Conservation (phyloP, 2,888 invertebrate species). For the Eristalinus sepulchralis region DNA sequence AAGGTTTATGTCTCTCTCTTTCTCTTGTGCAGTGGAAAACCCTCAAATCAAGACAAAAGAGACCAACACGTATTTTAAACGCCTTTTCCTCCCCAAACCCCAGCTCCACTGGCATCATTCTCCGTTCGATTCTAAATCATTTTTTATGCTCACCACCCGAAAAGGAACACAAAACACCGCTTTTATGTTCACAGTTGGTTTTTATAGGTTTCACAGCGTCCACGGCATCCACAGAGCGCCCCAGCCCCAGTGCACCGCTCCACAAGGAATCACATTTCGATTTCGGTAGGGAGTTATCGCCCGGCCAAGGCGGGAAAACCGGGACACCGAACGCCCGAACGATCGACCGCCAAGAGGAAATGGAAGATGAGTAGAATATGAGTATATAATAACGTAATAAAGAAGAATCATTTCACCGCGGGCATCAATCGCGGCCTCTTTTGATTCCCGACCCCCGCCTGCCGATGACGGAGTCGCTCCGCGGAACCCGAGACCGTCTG, state of each 20-base stretch:
- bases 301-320: conserved; percentile 15
- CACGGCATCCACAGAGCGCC: background rate
- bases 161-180: conserved; percentile 16
- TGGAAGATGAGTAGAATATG: conserved; percentile 57
- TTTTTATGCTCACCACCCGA: conserved; percentile 37
- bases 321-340: background rate
- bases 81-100: background rate
- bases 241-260: background rate
- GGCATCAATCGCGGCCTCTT: conserved; percentile 69
- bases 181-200: conserved; percentile 67
- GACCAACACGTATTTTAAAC: background rate
- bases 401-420: conserved; percentile 70
- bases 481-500: background rate
- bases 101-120: background rate
- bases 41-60: background rate
- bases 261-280: conserved; percentile 8
- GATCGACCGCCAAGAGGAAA: background rate
- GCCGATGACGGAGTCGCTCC: background rate
- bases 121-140: conserved; percentile 45
- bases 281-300: conserved; percentile 29
- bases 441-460: conserved; percentile 36
- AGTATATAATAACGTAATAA: conserved; percentile 69
- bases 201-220: conserved; percentile 50
- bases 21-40: background rate
- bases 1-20: background rate